Base-by-base conservation (phyloP, 1,140 invertebrate species). In the Drosophila lini region DNA sequence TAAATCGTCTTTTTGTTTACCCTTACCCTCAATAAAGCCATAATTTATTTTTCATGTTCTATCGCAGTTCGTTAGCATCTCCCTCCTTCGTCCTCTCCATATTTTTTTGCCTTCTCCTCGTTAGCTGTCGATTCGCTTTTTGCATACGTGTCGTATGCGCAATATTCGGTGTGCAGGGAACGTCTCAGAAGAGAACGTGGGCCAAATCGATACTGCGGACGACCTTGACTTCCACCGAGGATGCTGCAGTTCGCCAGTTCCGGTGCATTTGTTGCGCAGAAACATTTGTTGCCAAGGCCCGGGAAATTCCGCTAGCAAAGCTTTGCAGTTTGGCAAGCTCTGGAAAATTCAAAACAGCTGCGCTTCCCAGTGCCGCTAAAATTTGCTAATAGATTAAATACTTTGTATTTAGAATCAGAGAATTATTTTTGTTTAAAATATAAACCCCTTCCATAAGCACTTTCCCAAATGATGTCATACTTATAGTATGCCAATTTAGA, bases 1-100 rank as follows among this genome's bases (percentile, higher is more conserved):
- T 89, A 89, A 89, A 89, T 90, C 78, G 85, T 90, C 85, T 81
- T 90, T 89, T 89, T 89, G 85, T 89, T 89, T 90, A 89, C 84
- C 85, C 85, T 84, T 84, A 90, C 84, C 81, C 85, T 53, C 84
- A 90, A 89, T 89, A 89, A 89, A 79, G 85, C 81, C 80, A 89
- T 89, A 79, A 89, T 89, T 89, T 90, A 89, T 89, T 84, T 89
- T 89, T 89, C 81, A 89, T 90, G 78, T 83, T 90, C 85, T 84
- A 79, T 79, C 75, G 60, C 85, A 79, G 64, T 88, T 82, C 83
- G 80, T 83, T 84, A 84, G 52, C 55, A 55, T 73, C 68, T 59
- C 25, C 47, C 32, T 25, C 28, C 5, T 22, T 31, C 40, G 15
- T 28, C 36, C 44, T 47, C 42, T 40, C 44, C 8, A 38, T 28